These are phyloP conservation scores for Marasmarcha lunaedactyla DNA, from an alignment of 2,888 invertebrate genomes.

Conservation along the genomic window DNA sequence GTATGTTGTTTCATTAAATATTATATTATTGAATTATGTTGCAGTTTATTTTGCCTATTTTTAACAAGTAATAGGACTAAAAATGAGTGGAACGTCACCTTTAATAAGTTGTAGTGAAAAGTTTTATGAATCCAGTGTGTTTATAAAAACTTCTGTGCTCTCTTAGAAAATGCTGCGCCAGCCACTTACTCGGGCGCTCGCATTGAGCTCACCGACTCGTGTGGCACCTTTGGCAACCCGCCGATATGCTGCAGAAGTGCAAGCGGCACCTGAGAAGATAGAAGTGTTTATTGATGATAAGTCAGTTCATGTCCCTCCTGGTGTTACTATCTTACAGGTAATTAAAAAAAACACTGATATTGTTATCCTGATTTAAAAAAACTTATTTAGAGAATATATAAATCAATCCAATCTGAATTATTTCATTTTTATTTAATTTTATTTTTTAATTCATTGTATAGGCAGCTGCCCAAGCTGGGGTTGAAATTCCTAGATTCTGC, in stretches of 20 bases:
- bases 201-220: conserved; percentile 51
- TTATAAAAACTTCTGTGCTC: too few species aligned
- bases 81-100: too few species aligned
- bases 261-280: conserved; percentile 78
- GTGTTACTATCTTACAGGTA: conserved; percentile 96
- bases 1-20: conserved; percentile 24
- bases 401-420: too few species aligned
- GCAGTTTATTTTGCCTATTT: too few species aligned
- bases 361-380: too few species aligned
- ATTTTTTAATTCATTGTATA: conserved; percentile 39
- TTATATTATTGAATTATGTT: too few species aligned
- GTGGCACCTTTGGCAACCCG: conserved; percentile 49
- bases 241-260: conserved; percentile 58
- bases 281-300: conserved; percentile 98
- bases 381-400: too few species aligned
- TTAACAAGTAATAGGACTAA: too few species aligned
- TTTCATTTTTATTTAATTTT: too few species aligned
- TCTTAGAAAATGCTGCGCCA: conserved; percentile 79
- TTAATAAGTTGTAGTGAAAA: too few species aligned
- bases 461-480: conserved; percentile 95
- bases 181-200: conserved; percentile 77
- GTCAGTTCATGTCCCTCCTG: conserved; percentile 92
- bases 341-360: too few species aligned
- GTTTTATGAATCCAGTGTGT: too few species aligned
- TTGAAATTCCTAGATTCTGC: conserved; percentile 99